Base-by-base conservation (phyloP, 53 echinoderm and acorn worm species). In the Paelopatides confundens region DNA sequence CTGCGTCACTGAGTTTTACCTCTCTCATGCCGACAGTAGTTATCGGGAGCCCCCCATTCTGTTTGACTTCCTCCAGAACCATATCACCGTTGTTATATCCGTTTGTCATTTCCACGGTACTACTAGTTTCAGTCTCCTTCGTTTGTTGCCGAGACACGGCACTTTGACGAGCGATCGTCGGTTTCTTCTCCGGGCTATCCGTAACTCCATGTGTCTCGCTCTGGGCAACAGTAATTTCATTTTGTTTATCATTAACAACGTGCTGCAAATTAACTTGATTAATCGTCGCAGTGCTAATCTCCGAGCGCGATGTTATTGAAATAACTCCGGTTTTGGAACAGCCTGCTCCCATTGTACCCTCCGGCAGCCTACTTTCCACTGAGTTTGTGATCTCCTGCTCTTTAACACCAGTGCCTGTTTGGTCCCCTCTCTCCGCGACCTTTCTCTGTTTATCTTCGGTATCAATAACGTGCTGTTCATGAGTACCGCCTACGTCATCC, bases 261-360 rank as follows among this genome's bases (percentile, higher is more conserved):
- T 83, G 63, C 63, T 65, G 84, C 30, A 83, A 39, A 83, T 83
- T 83, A 83, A 83, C 84, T 65, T 83, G 63, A 83, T 83, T 83
- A 83, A 83, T 83, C 47, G 84, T 83, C 37, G 84, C 84, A 27
- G 84, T 83, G 64, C 84, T 83, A 46, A 82, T 86, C 48, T 91
- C 86, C 27, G 82, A 48, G 29, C 87, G 70, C 52, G 86, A 76
- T 17, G 91, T 30, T 50, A 91, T 74, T n/a, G 87, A 40, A 28
- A 84, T 64, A 29, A 83, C 84, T 48, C 91, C 91, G 29, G 82
- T 40, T 64, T 63, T 64, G 4, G 91, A 91, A 63, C 87, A 91
- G 27, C 91, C 91, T 13, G 91, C 65, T 34, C 91, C 91, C 91
- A 91, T 91, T 9, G 50, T 69, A 18, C 65, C 77, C 63, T 82